Evolutionary conservation across 2,113 vertebrate species (phyloP), one percentile per base, ranked within the genome.

Genomic region (Neogale vison): DNA sequence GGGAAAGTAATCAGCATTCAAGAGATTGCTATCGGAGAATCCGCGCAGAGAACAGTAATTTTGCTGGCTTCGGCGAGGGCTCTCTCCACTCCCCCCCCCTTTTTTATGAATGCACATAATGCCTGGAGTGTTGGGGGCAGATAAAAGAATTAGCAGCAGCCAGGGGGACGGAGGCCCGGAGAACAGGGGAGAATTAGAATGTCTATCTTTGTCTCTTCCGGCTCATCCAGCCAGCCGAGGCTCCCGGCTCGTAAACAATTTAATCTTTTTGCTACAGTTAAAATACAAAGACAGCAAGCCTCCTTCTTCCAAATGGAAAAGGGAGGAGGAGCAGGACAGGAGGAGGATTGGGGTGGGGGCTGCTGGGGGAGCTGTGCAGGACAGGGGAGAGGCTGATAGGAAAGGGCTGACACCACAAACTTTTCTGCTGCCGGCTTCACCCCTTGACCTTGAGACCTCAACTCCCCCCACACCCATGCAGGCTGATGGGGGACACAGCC

Each of bases 71-170:
- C 98, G 97, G 98, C 99, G 98, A 98, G 97, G 97, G 96, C 97
- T 93, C n/a, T 92, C 92, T 97, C 92, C 80, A 69, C 97, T 93
- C 42, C 24, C 26, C 90, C 87, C 87, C 77, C 95, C 42, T 65
- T 98, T 99, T 98, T 99, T 99, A 98, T 99, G 98, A 99, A 99
- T 99, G 99, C 99, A 99, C 99, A 99, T 99, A 99, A 99, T 99
- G 99, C 99, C 99, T 99, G 98, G 99, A 99, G 99, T 99, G 99
- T 99, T 99, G 99, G 99, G 99, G 99, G 99, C 99, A 99, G 99
- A 99, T 99, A 99, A 99, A 99, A 99, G 99, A 99, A 99, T 99
- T 99, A 99, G 99, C 99, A 99, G 99, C 99, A 99, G 99, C 99
- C 99, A 99, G 98, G 98, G 99, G 99, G 99, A 99, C 99, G 97